phyloP scores from a whole-genome alignment of 64 coral and sea anemone species.

The Porites lutea region DNA sequence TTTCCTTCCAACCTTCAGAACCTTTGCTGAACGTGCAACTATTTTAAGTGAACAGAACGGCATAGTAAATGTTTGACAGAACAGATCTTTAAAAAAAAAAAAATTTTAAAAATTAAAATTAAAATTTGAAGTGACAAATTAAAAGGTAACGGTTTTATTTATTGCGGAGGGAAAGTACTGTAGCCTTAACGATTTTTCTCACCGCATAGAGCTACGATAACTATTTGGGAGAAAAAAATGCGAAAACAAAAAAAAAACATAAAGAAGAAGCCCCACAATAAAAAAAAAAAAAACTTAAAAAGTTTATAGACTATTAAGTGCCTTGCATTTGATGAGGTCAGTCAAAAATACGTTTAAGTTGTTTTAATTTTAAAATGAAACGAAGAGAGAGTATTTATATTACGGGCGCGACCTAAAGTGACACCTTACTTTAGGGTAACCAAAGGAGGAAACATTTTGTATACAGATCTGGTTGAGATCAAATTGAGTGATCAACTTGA shows the following conservation, averaged over 20 bases:
- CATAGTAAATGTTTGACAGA: too few relatives aligned
- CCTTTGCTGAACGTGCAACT: too few relatives aligned
- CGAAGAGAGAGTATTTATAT: conserved; percentile 11
- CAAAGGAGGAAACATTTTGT: background rate
- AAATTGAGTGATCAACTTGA: too few relatives aligned
- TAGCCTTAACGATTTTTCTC: too few relatives aligned
- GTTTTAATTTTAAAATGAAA: background rate
- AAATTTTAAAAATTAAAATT: too few relatives aligned
- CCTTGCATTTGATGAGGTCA: conserved; percentile 32
- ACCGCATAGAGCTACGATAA: background rate
- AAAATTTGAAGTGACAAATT: too few relatives aligned
- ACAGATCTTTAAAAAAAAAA: too few relatives aligned
- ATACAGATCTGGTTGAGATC: too few relatives aligned
- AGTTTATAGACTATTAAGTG: conserved; percentile 3
- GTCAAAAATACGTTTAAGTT: background rate
- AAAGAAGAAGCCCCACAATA: background rate
- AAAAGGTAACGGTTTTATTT: too few relatives aligned
- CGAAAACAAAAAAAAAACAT: background rate
- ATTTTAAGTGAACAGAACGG: too few relatives aligned
- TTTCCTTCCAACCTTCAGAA: too few relatives aligned
- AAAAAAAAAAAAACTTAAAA: background rate
- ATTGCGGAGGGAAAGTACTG: too few relatives aligned
- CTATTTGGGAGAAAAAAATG: background rate
- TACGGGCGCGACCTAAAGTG: background rate
- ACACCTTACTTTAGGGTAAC: background rate